A percentile compares a stretch with the other conserved stretches of the same genome.
Conservation (phyloP, 2,797 vertebrate species). For the Clarias fuscus region DNA sequence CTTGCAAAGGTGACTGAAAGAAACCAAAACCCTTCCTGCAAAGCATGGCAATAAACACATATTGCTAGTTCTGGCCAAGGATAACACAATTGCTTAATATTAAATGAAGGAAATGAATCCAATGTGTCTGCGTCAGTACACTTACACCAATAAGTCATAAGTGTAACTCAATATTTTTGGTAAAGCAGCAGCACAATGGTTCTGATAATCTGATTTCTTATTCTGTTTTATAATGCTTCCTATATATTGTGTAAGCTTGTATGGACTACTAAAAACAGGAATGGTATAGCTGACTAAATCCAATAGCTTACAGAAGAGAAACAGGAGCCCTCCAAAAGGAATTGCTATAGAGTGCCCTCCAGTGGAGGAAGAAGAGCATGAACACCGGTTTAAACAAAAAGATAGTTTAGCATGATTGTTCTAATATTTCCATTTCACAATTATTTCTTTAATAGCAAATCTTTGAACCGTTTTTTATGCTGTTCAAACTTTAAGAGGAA, state of each 20-base stretch:
- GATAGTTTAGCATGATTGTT: not conserved
- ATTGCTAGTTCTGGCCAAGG: constrained; percentile 5
- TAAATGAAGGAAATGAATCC: constrained; percentile 2
- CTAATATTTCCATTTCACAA: not conserved
- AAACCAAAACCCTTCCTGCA: not conserved
- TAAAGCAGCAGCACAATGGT: not conserved
- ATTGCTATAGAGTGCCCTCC: constrained; percentile 48
- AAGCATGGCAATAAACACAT: constrained; percentile 9
- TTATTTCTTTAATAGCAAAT: not conserved
- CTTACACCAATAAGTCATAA: not conserved
- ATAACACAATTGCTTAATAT: not conserved
- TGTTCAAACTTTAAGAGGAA: not conserved
- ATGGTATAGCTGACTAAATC: not conserved
- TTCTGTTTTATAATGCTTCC: not conserved
- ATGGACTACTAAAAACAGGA: not conserved
- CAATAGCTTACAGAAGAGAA: not conserved
- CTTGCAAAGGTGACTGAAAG: constrained; percentile 20
- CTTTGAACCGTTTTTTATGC: not conserved
- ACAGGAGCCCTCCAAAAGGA: not conserved
- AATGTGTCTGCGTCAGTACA: not conserved
- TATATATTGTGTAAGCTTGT: not conserved
- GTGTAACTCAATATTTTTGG: not conserved
- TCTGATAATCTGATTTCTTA: not conserved
- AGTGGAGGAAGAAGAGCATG: constrained; percentile 35
- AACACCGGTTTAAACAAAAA: not conserved